Evolutionary conservation across 1,140 invertebrate species (phyloP).

Genomic region (Diabrotica undecimpunctata): DNA sequence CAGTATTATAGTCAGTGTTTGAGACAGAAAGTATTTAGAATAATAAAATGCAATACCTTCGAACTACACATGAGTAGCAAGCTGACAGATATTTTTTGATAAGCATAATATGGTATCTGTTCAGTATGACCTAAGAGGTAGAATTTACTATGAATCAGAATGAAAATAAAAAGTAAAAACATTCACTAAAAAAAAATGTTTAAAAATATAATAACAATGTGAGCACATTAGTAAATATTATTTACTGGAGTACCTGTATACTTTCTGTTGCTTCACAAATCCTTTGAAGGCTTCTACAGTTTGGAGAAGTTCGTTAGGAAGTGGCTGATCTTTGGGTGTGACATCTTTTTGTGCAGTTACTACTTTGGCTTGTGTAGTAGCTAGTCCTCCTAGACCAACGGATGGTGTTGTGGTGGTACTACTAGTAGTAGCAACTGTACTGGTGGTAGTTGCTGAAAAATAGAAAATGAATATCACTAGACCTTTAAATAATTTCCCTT

Average conservation of each 20-base stretch:
- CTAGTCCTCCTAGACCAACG: slow-evolving; percentile 63
- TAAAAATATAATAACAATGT: too few relatives aligned
- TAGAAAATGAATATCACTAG: slow-evolving; percentile 31
- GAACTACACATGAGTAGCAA: too few relatives aligned
- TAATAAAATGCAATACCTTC: too few relatives aligned
- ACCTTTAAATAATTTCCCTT: slow-evolving; percentile 5
- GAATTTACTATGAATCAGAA: too few relatives aligned
- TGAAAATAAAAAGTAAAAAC: too few relatives aligned
- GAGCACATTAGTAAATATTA: too few relatives aligned
- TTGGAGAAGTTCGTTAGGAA: slow-evolving; percentile 64
- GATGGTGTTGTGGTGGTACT: slow-evolving; percentile 42
- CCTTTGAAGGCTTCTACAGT: slow-evolving; percentile 62
- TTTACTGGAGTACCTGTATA: slow-evolving; percentile 50
- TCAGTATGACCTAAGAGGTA: too few relatives aligned
- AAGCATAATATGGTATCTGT: too few relatives aligned
- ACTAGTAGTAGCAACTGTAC: slow-evolving; percentile 28
- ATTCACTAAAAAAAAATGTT: too few relatives aligned
- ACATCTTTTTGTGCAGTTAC: slow-evolving; percentile 56
- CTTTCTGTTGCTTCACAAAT: slow-evolving; percentile 80
- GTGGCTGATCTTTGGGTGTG: slow-evolving; percentile 63
- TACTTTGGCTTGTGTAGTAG: slow-evolving; percentile 53
- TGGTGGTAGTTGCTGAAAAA: slow-evolving; percentile 15
- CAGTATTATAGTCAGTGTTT: too few relatives aligned
- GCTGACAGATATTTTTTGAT: too few relatives aligned
- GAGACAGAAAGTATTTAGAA: too few relatives aligned